Evolutionary conservation across 2,113 vertebrate genomes (phyloP), one percentile per base, ranked within the genome.

Genomic region (Chloroceryle aenea): DNA sequence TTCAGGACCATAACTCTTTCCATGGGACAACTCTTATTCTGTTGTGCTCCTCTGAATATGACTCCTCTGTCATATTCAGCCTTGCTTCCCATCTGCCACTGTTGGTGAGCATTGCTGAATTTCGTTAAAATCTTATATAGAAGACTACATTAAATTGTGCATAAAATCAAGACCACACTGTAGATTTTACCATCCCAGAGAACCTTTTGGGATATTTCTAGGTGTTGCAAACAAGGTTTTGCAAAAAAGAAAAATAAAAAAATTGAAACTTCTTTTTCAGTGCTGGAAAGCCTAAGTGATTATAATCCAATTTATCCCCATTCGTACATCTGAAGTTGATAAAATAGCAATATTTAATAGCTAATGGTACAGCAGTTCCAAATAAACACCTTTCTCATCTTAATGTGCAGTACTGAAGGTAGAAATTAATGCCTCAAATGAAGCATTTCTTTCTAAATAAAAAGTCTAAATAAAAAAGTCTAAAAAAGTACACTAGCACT

Each of bases 401-500:
- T 79, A 76, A 67, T 23, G 4, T 43, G 14, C 34, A 67, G 7
- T 48, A 36, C 3, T n/a, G 25, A 43, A 30, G 26, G 7, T 68
- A n/a, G 76, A 7, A 86, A 55, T n/a, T 74, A 63, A 38, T 48
- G 25, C 4, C 61, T 4, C 2, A 38, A n/a, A 62, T 79, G 69
- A 82, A 42, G 2, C 5, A 45, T 4, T 3, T 59, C 79, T 75
- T 30, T 30, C 25, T 52, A 27, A 52, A 53, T 55, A 48, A 66
- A 78, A 77, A 43, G n/a, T 29, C 23, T 52, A 26, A 52, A 53
- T 55, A 48, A 66, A 78, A 77, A 43, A 3, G 5, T n/a, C n/a
- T n/a, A n/a, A n/a, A 40, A 40, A 40, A 40, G 38, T 1, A 0
- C 4, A 38, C 6, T 20, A 58, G 6, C 64, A 26, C 3, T 43